Base-by-base conservation (phyloP, 2,113 vertebrate genomes). In the Nothoprocta pentlandii region DNA sequence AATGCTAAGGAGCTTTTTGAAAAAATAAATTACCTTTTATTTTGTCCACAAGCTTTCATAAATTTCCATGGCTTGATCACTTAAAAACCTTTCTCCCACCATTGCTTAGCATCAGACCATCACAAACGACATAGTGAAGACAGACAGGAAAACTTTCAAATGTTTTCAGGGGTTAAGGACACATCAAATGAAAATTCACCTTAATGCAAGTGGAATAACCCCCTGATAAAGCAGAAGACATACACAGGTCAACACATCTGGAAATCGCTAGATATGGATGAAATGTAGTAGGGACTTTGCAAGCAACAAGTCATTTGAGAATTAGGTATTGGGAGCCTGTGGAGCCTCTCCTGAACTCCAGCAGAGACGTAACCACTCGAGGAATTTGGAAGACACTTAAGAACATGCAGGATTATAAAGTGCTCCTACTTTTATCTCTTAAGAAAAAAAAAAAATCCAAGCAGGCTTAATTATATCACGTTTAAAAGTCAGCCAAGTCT, bases 401-500 rank as follows among this genome's bases (percentile, higher is more conserved):
- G 67, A 73, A 79, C 76, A 74, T 46, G 23, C 32, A 61, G 70
- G 77, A 95, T 94, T 87, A 94, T 39, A 59, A 93, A 94, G 44
- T 49, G 44, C 71, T 66, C 85, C 80, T 77, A 70, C 68, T 92
- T 89, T 32, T 28, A n/a, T 25, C 41, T 66, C 41, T 82, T 49
- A 49, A 49, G 20, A 49, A 19, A 47, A 47, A 47, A 19, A 49
- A 49, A 23, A 49, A 49, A 86, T 90, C 41, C 53, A 85, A 68
- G 51, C 79, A 3, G n/a, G 67, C 76, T 93, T 93, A 89, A 93
- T 93, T 96, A 86, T 16, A 68, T 78, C 69, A 69, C 39, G n/a
- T 93, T 92, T 94, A 85, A 94, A 89, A 96, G 90, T 68, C 88
- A 97, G 90, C 80, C 83, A 92, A 95, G 66, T 16, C 91, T 73